Percentiles rank a stretch among this genome's conserved stretches.
phyloP scores from a whole-genome alignment of 2,797 vertebrate species.

The Carapus acus region DNA sequence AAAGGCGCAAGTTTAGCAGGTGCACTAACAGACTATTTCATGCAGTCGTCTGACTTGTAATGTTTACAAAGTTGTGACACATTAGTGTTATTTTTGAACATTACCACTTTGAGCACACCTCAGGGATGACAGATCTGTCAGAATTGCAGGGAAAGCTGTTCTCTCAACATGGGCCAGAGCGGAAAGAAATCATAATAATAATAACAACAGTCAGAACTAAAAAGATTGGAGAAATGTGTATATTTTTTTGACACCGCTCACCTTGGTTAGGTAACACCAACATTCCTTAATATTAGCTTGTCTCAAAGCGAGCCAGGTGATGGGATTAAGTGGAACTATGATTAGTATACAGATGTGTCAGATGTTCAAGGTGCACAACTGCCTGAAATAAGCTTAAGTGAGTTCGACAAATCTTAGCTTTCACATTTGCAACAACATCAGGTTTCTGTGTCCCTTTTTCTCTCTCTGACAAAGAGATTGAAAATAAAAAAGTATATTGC shows the following conservation, averaged over 20 bases:
- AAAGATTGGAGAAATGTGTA: constrained; percentile 43
- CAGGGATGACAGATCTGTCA: constrained; percentile 28
- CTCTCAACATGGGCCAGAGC: constrained; percentile 39
- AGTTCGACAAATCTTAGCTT: constrained; percentile 58
- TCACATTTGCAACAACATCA: constrained; percentile 57
- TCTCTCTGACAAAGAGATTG: constrained; percentile 61
- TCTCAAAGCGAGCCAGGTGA: constrained; percentile 59
- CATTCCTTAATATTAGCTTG: constrained; percentile 66
- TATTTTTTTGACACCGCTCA: constrained; percentile 55
- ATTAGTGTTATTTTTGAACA: constrained; percentile 51
- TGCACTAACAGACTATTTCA: constrained; percentile 70
- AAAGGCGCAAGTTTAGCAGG: constrained; percentile 67
- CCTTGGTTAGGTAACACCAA: constrained; percentile 59
- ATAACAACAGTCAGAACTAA: constrained; percentile 23
- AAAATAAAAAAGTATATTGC: constrained; percentile 75
- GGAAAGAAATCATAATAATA: constrained; percentile 35
- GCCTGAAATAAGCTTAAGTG: constrained; percentile 54
- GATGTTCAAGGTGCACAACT: constrained; percentile 66
- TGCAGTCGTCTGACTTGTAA: constrained; percentile 66
- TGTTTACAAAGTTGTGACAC: constrained; percentile 64
- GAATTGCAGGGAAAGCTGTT: constrained; percentile 47
- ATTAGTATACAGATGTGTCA: constrained; percentile 65
- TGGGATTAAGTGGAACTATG: constrained; percentile 60
- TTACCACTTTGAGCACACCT: constrained; percentile 56
- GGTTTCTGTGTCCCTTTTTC: constrained; percentile 46